A percentile compares a stretch with the other conserved stretches of the same genome.
These are phyloP conservation scores for Stichodactyla helianthus DNA, from an alignment of 64 coral and sea anemone species.

Conservation along the genomic window DNA sequence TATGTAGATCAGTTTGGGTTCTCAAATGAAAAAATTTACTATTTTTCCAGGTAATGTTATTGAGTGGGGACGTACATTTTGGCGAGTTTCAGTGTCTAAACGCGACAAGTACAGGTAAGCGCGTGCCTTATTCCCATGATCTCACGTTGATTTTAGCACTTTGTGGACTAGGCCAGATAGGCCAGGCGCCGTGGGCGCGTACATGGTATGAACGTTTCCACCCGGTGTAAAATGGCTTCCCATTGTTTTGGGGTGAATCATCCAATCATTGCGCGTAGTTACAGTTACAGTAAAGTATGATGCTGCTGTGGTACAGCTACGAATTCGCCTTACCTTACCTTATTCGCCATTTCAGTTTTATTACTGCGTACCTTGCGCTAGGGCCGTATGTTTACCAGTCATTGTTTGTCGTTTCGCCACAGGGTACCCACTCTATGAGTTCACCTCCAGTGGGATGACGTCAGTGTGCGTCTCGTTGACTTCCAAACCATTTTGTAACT, in stretches of 20 bases:
- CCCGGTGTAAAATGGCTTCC: too few species aligned
- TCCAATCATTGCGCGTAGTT: too few species aligned
- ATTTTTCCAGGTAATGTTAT: constrained; percentile 55
- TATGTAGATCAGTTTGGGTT: not conserved
- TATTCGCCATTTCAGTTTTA: too few species aligned
- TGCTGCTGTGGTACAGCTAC: too few species aligned
- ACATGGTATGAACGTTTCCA: too few species aligned
- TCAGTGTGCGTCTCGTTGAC: constrained; percentile 53
- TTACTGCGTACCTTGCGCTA: not conserved
- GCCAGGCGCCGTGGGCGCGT: too few species aligned
- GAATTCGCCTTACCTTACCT: too few species aligned
- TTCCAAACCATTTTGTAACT: constrained; percentile 52
- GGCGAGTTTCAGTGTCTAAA: constrained; percentile 91
- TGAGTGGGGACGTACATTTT: constrained; percentile 98
- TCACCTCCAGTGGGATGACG: constrained; percentile 83
- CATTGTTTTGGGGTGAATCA: too few species aligned
- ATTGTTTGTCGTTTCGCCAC: not conserved
- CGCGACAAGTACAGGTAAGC: constrained; percentile 73
- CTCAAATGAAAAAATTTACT: not conserved
- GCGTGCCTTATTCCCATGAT: not conserved
- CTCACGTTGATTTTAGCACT: not conserved
- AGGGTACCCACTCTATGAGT: constrained; percentile 87
- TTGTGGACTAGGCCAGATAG: too few species aligned
- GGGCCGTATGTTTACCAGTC: not conserved
- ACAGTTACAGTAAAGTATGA: too few species aligned